These are phyloP conservation scores for Thamnaconus septentrionalis DNA, from an alignment of 2,113 vertebrate species.

Conservation along the genomic window DNA sequence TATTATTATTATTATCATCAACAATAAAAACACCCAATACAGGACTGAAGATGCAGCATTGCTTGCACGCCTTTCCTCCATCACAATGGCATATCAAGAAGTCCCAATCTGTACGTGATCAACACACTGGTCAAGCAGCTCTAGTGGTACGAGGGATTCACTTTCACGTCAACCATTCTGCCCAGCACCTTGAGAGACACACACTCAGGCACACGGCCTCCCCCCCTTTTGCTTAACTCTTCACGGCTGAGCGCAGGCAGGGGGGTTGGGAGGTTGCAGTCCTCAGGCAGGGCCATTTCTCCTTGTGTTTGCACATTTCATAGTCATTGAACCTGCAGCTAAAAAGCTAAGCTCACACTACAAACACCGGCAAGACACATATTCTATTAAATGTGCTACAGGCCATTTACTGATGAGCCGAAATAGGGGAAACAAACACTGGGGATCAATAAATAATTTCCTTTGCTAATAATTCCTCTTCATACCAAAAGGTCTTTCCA, in stretches of 20 bases:
- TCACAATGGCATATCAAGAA: too few relatives aligned
- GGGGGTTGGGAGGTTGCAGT: conserved; percentile 45
- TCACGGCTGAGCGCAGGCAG: conserved; percentile 56
- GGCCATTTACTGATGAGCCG: conserved; percentile 48
- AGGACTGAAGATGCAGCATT: background rate
- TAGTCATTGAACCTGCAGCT: conserved; percentile 72
- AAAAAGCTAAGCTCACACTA: conserved; percentile 30
- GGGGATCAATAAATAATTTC: conserved; percentile 71
- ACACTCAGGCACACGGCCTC: conserved; percentile 10
- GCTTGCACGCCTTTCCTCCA: too few relatives aligned
- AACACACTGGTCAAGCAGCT: conserved; percentile 43
- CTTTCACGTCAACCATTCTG: conserved; percentile 45
- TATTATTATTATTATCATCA: background rate
- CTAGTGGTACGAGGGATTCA: conserved; percentile 36
- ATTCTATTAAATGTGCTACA: conserved; percentile 51
- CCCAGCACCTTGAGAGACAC: conserved; percentile 5
- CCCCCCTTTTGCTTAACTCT: conserved; percentile 43
- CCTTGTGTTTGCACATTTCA: conserved; percentile 71
- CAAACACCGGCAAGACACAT: conserved; percentile 44
- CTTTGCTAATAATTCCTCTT: conserved; percentile 51
- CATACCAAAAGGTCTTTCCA: conserved; percentile 28
- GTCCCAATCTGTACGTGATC: too few relatives aligned
- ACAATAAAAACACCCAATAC: background rate
- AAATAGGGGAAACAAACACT: conserved; percentile 59
- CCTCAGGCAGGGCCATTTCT: conserved; percentile 64